These are phyloP conservation scores for Clavelina lepadiformis DNA, from an alignment of 23 tunicate species.

Conservation along the genomic window DNA sequence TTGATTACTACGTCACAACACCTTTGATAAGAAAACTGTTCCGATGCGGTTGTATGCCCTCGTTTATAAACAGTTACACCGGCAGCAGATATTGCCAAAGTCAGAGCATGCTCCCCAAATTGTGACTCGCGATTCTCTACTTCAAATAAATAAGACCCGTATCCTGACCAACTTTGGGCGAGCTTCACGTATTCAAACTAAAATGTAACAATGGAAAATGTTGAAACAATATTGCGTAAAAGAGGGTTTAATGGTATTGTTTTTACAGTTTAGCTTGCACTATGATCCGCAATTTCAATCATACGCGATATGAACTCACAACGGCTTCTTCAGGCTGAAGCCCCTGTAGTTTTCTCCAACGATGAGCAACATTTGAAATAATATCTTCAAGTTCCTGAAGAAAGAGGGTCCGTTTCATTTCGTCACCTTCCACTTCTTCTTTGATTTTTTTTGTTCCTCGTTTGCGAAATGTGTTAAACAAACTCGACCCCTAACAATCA, in stretches of 20 bases:
- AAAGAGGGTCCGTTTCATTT: conserved; percentile 79
- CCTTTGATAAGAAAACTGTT: conserved; percentile 75
- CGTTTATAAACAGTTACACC: conserved; percentile 78
- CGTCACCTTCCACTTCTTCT: conserved; percentile 46
- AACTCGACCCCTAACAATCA: conserved; percentile 27
- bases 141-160: conserved; percentile 69
- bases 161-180: conserved; percentile 88
- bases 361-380: conserved; percentile 59
- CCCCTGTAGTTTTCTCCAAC: conserved; percentile 83
- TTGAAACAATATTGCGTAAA: too few relatives aligned
- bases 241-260: too few relatives aligned
- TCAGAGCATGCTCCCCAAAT: conserved; percentile 60
- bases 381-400: conserved; percentile 76
- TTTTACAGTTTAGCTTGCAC: too few relatives aligned
- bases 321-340: conserved; percentile 67
- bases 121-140: conserved; percentile 83
- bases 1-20: too few relatives aligned
- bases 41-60: conserved; percentile 48
- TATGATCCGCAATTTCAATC: too few relatives aligned
- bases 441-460: conserved; percentile 64
- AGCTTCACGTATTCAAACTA: conserved; percentile 81
- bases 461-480: conserved; percentile 68
- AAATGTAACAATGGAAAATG: too few relatives aligned
- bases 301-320: conserved; percentile 27
- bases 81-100: conserved; percentile 59